A percentile compares a stretch with the other conserved stretches of the same genome.
phyloP scores from a whole-genome alignment of 2,888 invertebrate species.

The Opisthograptis luteolata region DNA sequence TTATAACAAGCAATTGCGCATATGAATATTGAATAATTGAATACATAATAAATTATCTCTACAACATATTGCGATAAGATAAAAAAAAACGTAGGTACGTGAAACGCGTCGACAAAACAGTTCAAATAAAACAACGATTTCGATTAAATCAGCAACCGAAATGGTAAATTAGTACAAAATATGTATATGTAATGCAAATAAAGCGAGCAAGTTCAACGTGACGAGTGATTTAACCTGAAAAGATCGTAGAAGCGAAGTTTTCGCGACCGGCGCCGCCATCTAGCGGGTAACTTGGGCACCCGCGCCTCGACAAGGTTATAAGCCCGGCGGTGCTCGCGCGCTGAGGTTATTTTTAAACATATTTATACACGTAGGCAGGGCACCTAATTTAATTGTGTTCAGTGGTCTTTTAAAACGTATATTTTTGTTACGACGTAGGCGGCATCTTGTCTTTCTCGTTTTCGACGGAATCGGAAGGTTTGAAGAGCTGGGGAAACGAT shows the following conservation, averaged over 20 bases:
- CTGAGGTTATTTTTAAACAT: slow-evolving; percentile 41
- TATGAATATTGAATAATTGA: slow-evolving; percentile 50
- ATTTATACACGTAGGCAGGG: slow-evolving; percentile 37
- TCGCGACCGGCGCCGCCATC: slow-evolving; percentile 66
- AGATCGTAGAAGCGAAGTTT: slow-evolving; percentile 34
- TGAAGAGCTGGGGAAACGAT: not conserved
- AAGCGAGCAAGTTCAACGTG: not conserved
- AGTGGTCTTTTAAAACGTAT: slow-evolving; percentile 28
- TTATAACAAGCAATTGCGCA: slow-evolving; percentile 53
- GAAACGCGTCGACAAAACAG: slow-evolving; percentile 39
- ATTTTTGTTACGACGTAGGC: slow-evolving; percentile 28
- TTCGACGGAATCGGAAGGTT: not conserved
- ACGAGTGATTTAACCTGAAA: slow-evolving; percentile 4
- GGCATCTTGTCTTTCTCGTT: not conserved
- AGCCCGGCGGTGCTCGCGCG: slow-evolving; percentile 26
- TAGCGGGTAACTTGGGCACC: slow-evolving; percentile 65
- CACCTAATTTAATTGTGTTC: slow-evolving; percentile 47
- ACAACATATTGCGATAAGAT: slow-evolving; percentile 55
- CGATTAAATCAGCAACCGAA: not conserved
- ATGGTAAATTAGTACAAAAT: not conserved
- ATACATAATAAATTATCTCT: slow-evolving; percentile 52
- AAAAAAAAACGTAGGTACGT: slow-evolving; percentile 32
- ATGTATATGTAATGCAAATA: not conserved
- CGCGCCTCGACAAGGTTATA: slow-evolving; percentile 35
- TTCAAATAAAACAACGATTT: not conserved